Conservation (phyloP, 2,113 vertebrate species). For the Ariopsis seemanni region DNA sequence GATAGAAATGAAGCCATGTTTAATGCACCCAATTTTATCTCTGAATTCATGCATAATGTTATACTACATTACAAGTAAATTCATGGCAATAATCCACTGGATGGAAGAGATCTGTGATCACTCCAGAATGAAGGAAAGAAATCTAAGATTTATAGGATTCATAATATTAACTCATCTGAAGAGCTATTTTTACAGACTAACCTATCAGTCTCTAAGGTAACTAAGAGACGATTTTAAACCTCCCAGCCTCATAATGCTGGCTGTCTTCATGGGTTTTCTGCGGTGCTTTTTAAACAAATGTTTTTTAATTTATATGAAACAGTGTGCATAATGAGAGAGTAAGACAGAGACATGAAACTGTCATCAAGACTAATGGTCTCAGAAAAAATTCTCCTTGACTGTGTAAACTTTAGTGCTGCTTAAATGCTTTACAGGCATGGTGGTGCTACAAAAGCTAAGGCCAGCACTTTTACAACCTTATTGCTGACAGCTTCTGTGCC, state of each 20-base stretch:
- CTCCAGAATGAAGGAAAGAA: background rate
- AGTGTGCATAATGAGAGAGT: background rate
- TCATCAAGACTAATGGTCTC: background rate
- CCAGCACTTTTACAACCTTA: constrained; percentile 9
- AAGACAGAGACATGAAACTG: background rate
- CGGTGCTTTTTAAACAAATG: background rate
- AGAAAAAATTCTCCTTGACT: background rate
- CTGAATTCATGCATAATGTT: background rate
- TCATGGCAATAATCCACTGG: background rate
- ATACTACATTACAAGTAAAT: background rate
- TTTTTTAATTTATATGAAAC: background rate
- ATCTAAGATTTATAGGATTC: background rate
- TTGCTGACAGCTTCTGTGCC: background rate
- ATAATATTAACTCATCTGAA: background rate
- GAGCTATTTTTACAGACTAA: background rate
- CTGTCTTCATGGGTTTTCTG: background rate
- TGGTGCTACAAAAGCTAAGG: constrained; percentile 4
- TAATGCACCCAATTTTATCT: background rate
- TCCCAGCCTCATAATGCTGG: background rate
- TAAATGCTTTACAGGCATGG: background rate
- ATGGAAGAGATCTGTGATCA: background rate
- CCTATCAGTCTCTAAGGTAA: background rate
- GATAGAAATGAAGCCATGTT: background rate
- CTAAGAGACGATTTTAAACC: background rate
- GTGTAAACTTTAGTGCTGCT: constrained; percentile 2